Evolutionary conservation across 2,888 invertebrate genomes (phyloP), one percentile per base, ranked within the genome.

Genomic region (Chydorus sphaericus): DNA sequence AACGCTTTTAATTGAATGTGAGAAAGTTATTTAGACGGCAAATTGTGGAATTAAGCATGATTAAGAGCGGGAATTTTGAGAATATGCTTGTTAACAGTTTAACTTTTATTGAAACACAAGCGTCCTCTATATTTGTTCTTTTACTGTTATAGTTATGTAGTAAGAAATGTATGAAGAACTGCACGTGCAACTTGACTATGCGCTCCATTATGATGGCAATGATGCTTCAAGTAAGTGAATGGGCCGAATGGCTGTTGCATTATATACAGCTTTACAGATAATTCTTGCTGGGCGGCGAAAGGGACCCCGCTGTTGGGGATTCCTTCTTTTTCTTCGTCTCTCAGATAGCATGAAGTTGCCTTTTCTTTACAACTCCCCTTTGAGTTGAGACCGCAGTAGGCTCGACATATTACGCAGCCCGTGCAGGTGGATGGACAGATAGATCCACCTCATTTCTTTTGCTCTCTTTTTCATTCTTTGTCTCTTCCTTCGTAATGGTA

Each of bases 211-310:
- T n/a, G n/a, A n/a, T n/a, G 33, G 8, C 14, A 14, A 33, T 23
- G 39, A 23, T 39, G 44, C 44, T 23, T 20, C 26, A 44, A 44
- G 8, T 20, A 20, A 26, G 26, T 44, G 44, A 33, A 44, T 44
- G 44, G 23, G 44, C 44, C 44, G 44, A 44, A 44, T 44, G 44
- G 44, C 44, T 44, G 23, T n/a, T n/a, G n/a, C n/a, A n/a, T n/a
- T n/a, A n/a, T 44, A 26, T 26, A 44, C 26, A 26, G 44, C 44
- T 23, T 44, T 44, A 44, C 44, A 44, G 23, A 44, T 44, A 44
- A 44, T 44, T 26, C 20, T 44, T n/a, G n/a, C n/a, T 44, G 44
- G 44, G 44, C 44, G 44, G 44, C 26, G 44, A 44, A 44, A 44
- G 44, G 44, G 26, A 23, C 44, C 44, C 44, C 44, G 44, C 44